Evolutionary conservation across 2,797 vertebrate genomes (phyloP).

Genomic region (Chloroceryle inda): DNA sequence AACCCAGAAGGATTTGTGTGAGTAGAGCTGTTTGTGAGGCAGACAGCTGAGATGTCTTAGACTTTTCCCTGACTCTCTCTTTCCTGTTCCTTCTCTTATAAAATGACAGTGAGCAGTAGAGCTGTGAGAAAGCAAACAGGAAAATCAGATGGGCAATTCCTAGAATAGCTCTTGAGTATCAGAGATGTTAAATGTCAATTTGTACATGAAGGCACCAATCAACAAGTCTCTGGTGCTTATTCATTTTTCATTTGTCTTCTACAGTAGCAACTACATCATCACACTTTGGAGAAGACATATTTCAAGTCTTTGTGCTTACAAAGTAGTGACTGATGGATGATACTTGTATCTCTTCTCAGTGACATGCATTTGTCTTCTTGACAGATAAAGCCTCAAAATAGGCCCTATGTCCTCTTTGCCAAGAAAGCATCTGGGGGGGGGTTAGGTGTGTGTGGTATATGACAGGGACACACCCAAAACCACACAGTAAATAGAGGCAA

Average conservation of each 20-base stretch:
- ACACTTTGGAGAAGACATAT: not conserved
- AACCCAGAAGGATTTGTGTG: not conserved
- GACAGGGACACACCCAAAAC: too few relatives aligned
- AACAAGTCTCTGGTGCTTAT: not conserved
- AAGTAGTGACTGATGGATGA: conserved; percentile 3
- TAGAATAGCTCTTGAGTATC: not conserved
- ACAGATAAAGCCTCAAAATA: conserved; percentile 37
- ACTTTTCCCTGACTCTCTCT: not conserved
- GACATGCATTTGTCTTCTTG: not conserved
- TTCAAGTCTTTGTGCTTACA: not conserved
- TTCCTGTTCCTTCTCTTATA: not conserved
- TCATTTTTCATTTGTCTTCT: conserved; percentile 7
- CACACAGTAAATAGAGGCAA: not conserved
- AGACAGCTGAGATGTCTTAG: not conserved
- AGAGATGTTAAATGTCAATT: not conserved
- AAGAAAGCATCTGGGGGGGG: not conserved
- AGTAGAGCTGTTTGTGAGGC: not conserved
- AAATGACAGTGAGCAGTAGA: not conserved
- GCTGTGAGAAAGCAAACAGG: not conserved
- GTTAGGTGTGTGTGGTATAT: too few relatives aligned
- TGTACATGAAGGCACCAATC: not conserved
- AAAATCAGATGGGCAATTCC: not conserved
- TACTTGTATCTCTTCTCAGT: not conserved
- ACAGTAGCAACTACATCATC: not conserved
- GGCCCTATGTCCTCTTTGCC: not conserved